Base-by-base conservation (phyloP, 2,113 vertebrate genomes). In the Periophthalmodon schlosseri region DNA sequence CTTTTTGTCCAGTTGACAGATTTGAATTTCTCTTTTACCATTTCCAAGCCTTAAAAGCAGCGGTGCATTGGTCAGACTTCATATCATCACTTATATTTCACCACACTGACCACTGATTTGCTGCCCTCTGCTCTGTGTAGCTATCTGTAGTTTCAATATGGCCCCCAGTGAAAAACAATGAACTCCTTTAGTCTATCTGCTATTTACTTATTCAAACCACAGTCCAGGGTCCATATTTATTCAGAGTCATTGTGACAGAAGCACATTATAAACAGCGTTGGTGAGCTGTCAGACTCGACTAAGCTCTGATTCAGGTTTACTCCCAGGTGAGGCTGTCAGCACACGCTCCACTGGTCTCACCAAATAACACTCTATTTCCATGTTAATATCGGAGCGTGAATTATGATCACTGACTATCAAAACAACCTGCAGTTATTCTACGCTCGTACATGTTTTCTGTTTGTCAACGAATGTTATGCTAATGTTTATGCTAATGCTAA, bases 321-420 rank as follows among this genome's bases (percentile, higher is more conserved):
- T 73, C 76, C 72, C 58, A 46, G 47, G 13, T 57, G 78, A 77
- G 58, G 69, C 70, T 66, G 57, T 58, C 52, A 54, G 77, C 36
- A 33, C 39, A 79, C 72, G 66, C 72, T 75, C 50, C 50, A 66
- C 60, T 50, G 79, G 36, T 74, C 23, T 28, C 74, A 75, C 49
- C 46, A 74, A 73, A 44, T 20, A 36, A 36, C 47, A 58, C 28
- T 70, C 52, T 60, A 68, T 64, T 1, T 63, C 5, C 64, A 76
- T 57, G 60, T 61, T 60, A 64, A 73, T 60, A 24, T 77, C 50
- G 61, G 74, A 0, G 2, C 49, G 50, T 34, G 69, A 79, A 60
- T 76, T 54, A 76, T 66, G 28, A 67, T 50, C 2, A 20, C 16
- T 4, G 50, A 34, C 18, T 49, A 75, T 84, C 47, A 70, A 63